Conservation (phyloP, 1,140 invertebrate genomes). For the Formica exsecta region DNA sequence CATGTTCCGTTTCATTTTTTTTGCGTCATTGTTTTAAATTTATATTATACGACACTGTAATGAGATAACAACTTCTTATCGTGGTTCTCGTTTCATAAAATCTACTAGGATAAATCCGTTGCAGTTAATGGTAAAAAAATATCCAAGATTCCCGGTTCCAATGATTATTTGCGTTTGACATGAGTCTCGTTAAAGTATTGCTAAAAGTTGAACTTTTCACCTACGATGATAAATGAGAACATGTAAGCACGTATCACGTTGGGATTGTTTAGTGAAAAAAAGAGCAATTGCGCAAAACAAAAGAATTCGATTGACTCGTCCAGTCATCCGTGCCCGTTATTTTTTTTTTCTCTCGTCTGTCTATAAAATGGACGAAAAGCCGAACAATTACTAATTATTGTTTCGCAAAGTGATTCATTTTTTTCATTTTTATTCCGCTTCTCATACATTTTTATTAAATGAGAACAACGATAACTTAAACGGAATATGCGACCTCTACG, state of each 20-base stretch:
- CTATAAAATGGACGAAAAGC: not conserved
- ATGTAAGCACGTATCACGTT: no score
- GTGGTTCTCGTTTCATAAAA: not conserved
- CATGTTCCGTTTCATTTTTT: constrained; percentile 21
- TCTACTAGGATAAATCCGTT: not conserved
- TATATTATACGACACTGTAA: not conserved
- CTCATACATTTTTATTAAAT: constrained; percentile 14
- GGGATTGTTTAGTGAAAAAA: not conserved
- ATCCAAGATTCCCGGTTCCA: not conserved
- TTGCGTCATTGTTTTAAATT: not conserved
- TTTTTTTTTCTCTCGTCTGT: not conserved
- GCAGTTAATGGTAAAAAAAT: not conserved
- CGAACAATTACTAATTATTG: not conserved
- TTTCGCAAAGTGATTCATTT: not conserved
- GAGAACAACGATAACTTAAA: not conserved
- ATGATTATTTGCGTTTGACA: not conserved
- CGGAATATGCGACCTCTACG: not conserved
- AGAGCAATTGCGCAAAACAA: not conserved
- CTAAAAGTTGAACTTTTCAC: not conserved
- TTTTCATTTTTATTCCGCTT: not conserved
- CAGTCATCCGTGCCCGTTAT: not conserved
- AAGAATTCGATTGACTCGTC: not conserved
- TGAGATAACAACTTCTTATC: constrained; percentile 11
- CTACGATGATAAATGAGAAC: not conserved
- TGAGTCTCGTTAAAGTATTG: no score